Conservation (phyloP, 2,888 invertebrate species). For the Meliscaeva auricollis region DNA sequence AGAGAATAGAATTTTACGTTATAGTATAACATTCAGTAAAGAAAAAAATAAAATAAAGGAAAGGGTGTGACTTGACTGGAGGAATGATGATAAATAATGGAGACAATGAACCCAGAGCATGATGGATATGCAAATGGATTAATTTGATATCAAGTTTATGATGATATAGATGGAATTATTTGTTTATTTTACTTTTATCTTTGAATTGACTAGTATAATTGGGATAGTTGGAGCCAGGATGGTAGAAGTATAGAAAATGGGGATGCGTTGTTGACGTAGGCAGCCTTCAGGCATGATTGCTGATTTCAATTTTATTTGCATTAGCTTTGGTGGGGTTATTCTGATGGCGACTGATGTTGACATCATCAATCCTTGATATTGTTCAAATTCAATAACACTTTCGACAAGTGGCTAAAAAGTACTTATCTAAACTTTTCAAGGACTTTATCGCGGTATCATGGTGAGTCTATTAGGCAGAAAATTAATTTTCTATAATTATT, state of each 20-base stretch:
- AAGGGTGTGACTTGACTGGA: constrained; percentile 10
- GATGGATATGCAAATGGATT: constrained; percentile 71
- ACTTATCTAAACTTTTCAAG: background rate
- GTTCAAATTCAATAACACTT: constrained; percentile 13
- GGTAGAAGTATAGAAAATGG: background rate
- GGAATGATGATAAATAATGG: constrained; percentile 40
- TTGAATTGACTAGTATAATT: constrained; percentile 12
- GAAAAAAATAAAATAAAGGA: background rate
- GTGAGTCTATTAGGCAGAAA: background rate
- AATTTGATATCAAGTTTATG: constrained; percentile 59
- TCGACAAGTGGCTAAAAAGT: constrained; percentile 10
- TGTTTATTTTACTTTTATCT: constrained; percentile 35
- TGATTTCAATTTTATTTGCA: constrained; percentile 25
- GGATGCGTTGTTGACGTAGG: background rate
- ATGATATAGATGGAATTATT: constrained; percentile 62
- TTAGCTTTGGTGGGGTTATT: background rate
- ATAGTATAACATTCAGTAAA: background rate
- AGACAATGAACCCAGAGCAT: constrained; percentile 41
- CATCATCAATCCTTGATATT: constrained; percentile 16
- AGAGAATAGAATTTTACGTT: constrained; percentile 15
- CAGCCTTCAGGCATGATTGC: background rate
- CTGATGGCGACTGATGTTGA: constrained; percentile 2
- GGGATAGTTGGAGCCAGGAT: constrained; percentile 15
- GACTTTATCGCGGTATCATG: background rate
- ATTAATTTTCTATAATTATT: background rate